These are phyloP conservation scores for Papilio machaon DNA, from an alignment of 1,140 invertebrate species.

Conservation along the genomic window DNA sequence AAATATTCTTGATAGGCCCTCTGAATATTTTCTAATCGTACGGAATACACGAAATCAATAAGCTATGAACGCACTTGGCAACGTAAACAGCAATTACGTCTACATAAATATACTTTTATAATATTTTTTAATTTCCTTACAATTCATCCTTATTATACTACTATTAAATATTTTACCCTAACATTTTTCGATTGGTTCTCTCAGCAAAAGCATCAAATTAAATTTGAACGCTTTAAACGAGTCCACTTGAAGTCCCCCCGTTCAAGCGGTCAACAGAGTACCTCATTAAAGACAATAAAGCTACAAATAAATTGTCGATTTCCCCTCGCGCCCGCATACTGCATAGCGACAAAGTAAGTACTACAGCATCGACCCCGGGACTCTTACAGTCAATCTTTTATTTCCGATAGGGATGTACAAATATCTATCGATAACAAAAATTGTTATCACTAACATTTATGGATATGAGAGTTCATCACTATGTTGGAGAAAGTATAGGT, in stretches of 20 bases:
- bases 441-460: neutral
- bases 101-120: neutral
- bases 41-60: too few relatives aligned
- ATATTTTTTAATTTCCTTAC: neutral
- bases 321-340: slow-evolving; percentile 11
- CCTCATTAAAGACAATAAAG: slow-evolving; percentile 31
- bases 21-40: too few relatives aligned
- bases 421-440: slow-evolving; percentile 11
- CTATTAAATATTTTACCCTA: neutral
- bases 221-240: slow-evolving; percentile 28
- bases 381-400: slow-evolving; percentile 51
- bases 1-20: too few relatives aligned
- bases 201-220: slow-evolving; percentile 6
- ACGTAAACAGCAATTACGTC: too few relatives aligned
- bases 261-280: slow-evolving; percentile 23
- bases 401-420: slow-evolving; percentile 52
- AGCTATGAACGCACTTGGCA: too few relatives aligned
- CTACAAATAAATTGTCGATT: slow-evolving; percentile 35
- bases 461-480: too few relatives aligned
- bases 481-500: too few relatives aligned
- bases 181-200: neutral
- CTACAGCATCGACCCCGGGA: slow-evolving; percentile 44
- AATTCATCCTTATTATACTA: neutral
- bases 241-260: slow-evolving; percentile 13
- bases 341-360: slow-evolving; percentile 18